Conservation (phyloP, 2,797 vertebrate species). For the Sebastes cheni region DNA sequence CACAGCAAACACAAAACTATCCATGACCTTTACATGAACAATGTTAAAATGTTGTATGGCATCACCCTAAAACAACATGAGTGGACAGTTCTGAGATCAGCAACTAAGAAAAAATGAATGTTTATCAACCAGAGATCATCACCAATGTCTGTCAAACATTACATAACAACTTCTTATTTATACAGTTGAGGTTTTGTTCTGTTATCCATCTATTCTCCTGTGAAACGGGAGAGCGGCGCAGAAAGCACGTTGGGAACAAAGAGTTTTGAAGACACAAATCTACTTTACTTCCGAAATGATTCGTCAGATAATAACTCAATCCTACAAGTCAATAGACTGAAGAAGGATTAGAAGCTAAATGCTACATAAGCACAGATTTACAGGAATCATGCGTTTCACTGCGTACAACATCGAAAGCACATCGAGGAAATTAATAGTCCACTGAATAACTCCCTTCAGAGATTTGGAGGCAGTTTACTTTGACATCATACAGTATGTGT, state of each 20-base stretch:
- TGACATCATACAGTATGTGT: background rate
- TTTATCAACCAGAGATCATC: conserved; percentile 1
- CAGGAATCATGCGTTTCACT: conserved; percentile 52
- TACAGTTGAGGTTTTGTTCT: background rate
- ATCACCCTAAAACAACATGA: background rate
- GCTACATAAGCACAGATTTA: conserved; percentile 46
- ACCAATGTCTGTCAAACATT: background rate
- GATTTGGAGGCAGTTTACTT: conserved; percentile 33
- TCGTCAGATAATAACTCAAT: conserved; percentile 3
- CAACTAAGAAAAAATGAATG: background rate
- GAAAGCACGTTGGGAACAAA: background rate
- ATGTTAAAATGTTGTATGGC: background rate
- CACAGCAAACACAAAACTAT: background rate
- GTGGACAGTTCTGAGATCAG: background rate
- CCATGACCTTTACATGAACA: background rate
- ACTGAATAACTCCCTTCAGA: conserved; percentile 7
- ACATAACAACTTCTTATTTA: background rate
- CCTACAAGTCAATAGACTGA: background rate
- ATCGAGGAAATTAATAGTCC: conserved; percentile 2
- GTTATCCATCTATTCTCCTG: background rate
- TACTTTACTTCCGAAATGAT: conserved; percentile 13
- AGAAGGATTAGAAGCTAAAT: conserved; percentile 30
- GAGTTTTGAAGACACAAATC: background rate
- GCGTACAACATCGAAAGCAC: conserved; percentile 30
- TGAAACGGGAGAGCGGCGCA: background rate